Evolutionary conservation across 2,888 invertebrate genomes (phyloP).

Genomic region (Phragmatobia fuliginosa): DNA sequence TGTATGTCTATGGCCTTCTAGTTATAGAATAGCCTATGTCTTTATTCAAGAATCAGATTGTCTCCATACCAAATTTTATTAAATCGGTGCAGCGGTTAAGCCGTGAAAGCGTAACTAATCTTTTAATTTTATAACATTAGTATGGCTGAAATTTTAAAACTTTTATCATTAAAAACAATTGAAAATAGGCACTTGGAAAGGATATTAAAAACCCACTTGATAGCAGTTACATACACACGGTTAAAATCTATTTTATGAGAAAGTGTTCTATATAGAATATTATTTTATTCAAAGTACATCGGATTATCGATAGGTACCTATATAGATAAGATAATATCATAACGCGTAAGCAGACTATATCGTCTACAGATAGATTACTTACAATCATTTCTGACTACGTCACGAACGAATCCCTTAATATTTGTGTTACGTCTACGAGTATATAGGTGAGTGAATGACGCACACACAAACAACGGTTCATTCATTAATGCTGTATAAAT

Average conservation of each 20-base stretch:
- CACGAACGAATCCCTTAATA: slow-evolving; percentile 44
- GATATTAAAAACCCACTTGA: not conserved
- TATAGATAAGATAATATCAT: not conserved
- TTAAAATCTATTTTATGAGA: too few relatives aligned
- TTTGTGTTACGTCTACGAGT: slow-evolving; percentile 45
- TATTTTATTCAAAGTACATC: not conserved
- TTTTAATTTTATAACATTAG: too few relatives aligned
- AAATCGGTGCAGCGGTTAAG: too few relatives aligned
- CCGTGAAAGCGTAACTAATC: too few relatives aligned
- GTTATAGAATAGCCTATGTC: too few relatives aligned
- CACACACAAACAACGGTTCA: slow-evolving; percentile 49
- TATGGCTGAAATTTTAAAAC: too few relatives aligned
- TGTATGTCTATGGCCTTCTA: too few relatives aligned
- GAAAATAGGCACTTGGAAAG: not conserved
- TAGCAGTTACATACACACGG: too few relatives aligned
- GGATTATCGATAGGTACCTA: not conserved
- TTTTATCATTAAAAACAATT: too few relatives aligned
- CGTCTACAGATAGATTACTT: slow-evolving; percentile 39
- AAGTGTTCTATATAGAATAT: not conserved
- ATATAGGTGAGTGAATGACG: slow-evolving; percentile 48
- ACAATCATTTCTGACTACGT: slow-evolving; percentile 12
- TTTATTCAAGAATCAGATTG: too few relatives aligned
- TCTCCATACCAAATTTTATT: too few relatives aligned
- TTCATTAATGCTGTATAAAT: slow-evolving; percentile 46
- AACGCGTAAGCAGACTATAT: slow-evolving; percentile 28